These are phyloP conservation scores for Lamellibrachia columna DNA, from an alignment of 2,888 invertebrate species.

Conservation along the genomic window DNA sequence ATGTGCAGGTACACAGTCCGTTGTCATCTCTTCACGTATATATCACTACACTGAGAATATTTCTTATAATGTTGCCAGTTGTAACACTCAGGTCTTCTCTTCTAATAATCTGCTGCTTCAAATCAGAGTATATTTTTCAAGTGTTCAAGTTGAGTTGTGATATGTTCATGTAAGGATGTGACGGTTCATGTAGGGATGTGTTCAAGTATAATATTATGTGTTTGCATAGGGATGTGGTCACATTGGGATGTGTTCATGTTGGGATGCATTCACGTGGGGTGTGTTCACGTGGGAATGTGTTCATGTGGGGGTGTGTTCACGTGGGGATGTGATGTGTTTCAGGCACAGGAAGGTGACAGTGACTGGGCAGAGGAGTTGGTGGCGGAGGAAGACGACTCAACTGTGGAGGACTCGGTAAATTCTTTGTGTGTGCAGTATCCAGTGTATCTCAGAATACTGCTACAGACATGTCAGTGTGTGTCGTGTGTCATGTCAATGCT, in stretches of 20 bases:
- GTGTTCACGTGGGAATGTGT: not conserved
- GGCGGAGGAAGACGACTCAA: conserved; percentile 90
- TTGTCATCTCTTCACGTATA: not conserved
- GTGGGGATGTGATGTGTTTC: conserved; percentile 23
- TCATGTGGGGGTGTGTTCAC: not conserved
- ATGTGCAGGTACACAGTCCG: conserved; percentile 24
- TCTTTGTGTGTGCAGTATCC: too few relatives aligned
- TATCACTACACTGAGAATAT: not conserved
- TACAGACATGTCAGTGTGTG: too few relatives aligned
- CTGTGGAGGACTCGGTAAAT: conserved; percentile 82
- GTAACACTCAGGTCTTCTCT: too few relatives aligned
- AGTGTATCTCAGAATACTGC: not conserved
- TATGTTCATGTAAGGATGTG: not conserved
- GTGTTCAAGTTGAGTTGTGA: not conserved
- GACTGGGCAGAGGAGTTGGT: conserved; percentile 87
- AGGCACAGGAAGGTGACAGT: conserved; percentile 65
- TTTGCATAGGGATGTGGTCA: conserved; percentile 56
- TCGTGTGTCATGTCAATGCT: too few relatives aligned
- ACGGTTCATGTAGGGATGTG: not conserved
- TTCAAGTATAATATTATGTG: conserved; percentile 24
- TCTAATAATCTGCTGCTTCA: too few relatives aligned
- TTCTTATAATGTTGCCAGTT: too few relatives aligned
- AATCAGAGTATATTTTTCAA: too few relatives aligned
- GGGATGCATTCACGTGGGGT: not conserved
- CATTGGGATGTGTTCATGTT: not conserved